Percentiles rank a stretch among this genome's conserved stretches.
phyloP scores from a whole-genome alignment of 2,888 invertebrate species.

The Megastigmus dorsalis region DNA sequence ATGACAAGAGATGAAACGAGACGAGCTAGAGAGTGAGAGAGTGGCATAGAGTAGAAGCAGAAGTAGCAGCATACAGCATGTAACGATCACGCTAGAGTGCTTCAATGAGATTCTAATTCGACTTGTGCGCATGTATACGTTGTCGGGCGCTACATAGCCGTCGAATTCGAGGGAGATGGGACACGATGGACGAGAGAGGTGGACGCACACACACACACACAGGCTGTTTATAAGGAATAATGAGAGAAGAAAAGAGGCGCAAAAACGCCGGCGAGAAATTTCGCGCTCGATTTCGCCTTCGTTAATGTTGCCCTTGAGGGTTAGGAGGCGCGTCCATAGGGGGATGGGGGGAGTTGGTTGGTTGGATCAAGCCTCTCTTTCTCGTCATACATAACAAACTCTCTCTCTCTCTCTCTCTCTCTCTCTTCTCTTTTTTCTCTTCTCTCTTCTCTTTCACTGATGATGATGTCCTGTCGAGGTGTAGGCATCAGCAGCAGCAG shows the following conservation, averaged over 20 bases:
- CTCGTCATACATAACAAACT: too few species aligned
- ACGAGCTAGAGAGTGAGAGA: constrained; percentile 11
- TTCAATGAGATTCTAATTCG: constrained; percentile 62
- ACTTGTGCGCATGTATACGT: constrained; percentile 51
- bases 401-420: too few species aligned
- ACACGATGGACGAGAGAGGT: background rate
- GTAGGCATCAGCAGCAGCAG: background rate
- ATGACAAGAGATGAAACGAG: too few species aligned
- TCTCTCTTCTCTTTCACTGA: background rate
- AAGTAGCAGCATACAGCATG: background rate
- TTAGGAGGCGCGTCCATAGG: background rate
- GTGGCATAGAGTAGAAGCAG: background rate
- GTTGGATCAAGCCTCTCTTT: too few species aligned
- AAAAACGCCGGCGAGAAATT: constrained; percentile 44
- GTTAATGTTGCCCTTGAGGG: background rate
- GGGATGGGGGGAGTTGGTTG: too few species aligned
- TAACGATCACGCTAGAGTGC: constrained; percentile 42
- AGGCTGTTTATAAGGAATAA: too few species aligned
- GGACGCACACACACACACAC: too few species aligned
- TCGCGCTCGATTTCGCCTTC: constrained; percentile 52
- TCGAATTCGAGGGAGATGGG: constrained; percentile 1
- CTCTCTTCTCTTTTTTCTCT: background rate
- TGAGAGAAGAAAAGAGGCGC: constrained; percentile 36
- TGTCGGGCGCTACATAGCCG: too few species aligned
- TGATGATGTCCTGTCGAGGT: background rate